Conservation (phyloP, 2,113 vertebrate genomes). For the Sander lucioperca region DNA sequence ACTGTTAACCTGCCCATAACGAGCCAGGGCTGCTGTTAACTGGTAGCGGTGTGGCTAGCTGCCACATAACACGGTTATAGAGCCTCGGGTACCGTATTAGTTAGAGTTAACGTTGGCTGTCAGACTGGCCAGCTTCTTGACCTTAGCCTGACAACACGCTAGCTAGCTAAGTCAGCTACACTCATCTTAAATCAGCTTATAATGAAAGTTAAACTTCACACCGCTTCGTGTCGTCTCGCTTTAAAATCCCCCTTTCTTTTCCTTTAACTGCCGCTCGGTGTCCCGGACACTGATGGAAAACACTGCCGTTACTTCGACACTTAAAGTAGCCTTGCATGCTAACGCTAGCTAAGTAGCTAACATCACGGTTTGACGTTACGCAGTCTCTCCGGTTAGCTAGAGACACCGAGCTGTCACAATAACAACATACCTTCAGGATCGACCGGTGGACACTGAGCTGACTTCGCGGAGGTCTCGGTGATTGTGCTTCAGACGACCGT, state of each 20-base stretch:
- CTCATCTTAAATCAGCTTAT: slow-evolving; percentile 9
- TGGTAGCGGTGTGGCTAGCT: neutral
- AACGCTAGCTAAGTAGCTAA: slow-evolving; percentile 61
- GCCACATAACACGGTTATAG: slow-evolving; percentile 23
- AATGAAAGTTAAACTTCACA: neutral
- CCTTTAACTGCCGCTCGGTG: neutral
- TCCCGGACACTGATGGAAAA: slow-evolving; percentile 7
- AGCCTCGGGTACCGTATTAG: slow-evolving; percentile 25
- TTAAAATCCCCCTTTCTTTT: neutral
- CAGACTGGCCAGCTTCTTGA: slow-evolving; percentile 75
- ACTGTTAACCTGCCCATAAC: neutral
- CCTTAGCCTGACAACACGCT: slow-evolving; percentile 79
- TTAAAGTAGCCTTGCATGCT: slow-evolving; percentile 54
- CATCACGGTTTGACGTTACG: slow-evolving; percentile 57
- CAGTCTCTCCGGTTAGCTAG: slow-evolving; percentile 44
- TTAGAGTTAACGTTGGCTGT: slow-evolving; percentile 66
- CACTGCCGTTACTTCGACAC: slow-evolving; percentile 26
- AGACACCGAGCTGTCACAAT: slow-evolving; percentile 37
- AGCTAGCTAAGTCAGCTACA: slow-evolving; percentile 31
- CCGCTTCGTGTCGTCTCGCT: neutral
- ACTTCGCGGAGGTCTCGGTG: neutral
- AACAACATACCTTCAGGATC: slow-evolving; percentile 55
- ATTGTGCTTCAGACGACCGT: slow-evolving; percentile 6
- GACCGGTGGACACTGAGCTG: neutral
- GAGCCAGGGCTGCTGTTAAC: neutral